Base-by-base conservation (phyloP, 2,797 vertebrate genomes). In the Crenichthys baileyi region DNA sequence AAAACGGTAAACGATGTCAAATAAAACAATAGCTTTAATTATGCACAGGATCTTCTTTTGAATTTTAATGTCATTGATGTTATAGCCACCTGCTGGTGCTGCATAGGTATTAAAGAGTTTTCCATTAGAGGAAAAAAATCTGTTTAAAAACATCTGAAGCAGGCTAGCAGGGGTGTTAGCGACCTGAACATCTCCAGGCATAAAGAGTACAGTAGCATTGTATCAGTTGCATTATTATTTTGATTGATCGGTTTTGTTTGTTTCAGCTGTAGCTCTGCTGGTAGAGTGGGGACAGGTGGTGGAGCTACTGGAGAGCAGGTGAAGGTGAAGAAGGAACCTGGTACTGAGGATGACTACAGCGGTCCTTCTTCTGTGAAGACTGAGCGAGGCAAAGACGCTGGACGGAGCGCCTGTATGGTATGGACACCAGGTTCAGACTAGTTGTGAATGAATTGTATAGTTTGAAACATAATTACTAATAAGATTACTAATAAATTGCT, bases 401-500 rank as follows among this genome's bases (percentile, higher is more conserved):
- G 97, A 55, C 95, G 98, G 89, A 99, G 97, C 65, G 97, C 98
- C 84, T 99, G 98, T 96, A 99, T 99, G 98, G 98, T 94, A 90
- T 3, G 84, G 72, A 31, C n/a, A 26, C 50, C 8, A 4, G 26
- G 51, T 51, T 53, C n/a, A 13, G 2, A 1, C 1, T 65, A 46
- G 13, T 9, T 70, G 67, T 8, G 44, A 70, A 70, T 16, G 12
- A 46, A 48, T n/a, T 5, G 7, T 16, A 48, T 48, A 7, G 6
- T 16, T 70, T 26, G 1, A 48, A 48, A 48, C 12, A 4, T 22
- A 9, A 2, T 36, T 63, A 20, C 61, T 20, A 24, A 20, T 24
- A 7, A 44, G n/a, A 15, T n/a, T n/a, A n/a, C n/a, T n/a, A n/a
- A n/a, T n/a, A n/a, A n/a, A n/a, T n/a, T n/a, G n/a, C n/a, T n/a